These are phyloP conservation scores for Cephalopholis sonnerati DNA, from an alignment of 2,113 vertebrate species.

Conservation along the genomic window DNA sequence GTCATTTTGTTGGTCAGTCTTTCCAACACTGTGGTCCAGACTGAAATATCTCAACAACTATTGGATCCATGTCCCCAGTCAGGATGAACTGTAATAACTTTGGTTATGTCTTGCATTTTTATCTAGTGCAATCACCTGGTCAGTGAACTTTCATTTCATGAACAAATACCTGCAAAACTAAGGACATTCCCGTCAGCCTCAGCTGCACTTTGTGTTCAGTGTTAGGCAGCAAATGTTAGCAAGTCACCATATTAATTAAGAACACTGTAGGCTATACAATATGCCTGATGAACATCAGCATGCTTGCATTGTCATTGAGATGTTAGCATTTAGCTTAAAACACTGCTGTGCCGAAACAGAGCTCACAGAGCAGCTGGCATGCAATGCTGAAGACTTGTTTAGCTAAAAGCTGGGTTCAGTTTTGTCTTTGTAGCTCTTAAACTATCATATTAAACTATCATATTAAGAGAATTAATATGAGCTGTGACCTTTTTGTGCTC, in stretches of 20 bases:
- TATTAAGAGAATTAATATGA: background rate
- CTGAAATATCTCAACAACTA: background rate
- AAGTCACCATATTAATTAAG: background rate
- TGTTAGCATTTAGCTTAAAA: background rate
- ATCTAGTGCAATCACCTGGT: background rate
- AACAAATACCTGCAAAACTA: background rate
- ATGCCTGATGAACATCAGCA: background rate
- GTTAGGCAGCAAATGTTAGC: background rate
- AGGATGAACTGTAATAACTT: background rate
- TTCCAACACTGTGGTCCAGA: background rate
- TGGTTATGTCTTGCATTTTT: background rate
- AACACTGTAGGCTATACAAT: no score
- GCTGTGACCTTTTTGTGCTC: constrained; percentile 6
- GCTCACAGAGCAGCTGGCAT: background rate
- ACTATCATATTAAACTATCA: background rate
- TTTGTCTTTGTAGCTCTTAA: background rate
- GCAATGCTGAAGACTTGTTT: background rate
- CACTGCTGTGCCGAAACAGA: background rate
- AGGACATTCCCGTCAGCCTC: background rate
- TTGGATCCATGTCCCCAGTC: background rate
- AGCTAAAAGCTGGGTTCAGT: background rate
- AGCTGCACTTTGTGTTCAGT: no score
- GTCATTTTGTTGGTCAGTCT: background rate
- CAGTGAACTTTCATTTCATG: background rate
- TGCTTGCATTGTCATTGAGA: background rate